Percentiles rank a stretch among this genome's conserved stretches.
Evolutionary conservation across 2,113 vertebrate species (phyloP).

Genomic region (Crocuta crocuta): DNA sequence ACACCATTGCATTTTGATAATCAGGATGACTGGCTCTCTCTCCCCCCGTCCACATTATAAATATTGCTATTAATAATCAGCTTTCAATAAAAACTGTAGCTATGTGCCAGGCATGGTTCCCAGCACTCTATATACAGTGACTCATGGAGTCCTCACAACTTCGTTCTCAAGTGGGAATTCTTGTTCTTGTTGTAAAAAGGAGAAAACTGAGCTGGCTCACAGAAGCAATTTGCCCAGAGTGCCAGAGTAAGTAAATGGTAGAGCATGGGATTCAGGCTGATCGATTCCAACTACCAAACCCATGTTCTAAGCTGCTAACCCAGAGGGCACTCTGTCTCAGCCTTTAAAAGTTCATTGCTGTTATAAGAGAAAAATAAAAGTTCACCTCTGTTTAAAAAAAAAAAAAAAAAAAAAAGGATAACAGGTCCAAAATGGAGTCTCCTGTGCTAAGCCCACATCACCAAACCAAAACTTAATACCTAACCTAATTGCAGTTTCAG

Average conservation of each 20-base stretch:
- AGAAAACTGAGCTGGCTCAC: neutral
- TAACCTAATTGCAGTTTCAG: neutral
- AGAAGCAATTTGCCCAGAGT: neutral
- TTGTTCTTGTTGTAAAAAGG: neutral
- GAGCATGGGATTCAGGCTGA: neutral
- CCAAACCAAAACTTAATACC: neutral
- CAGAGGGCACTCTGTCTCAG: neutral
- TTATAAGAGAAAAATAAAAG: neutral
- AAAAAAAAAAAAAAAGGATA: neutral
- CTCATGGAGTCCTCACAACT: neutral
- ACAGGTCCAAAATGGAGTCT: neutral
- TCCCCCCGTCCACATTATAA: neutral
- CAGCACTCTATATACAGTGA: neutral
- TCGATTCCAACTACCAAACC: neutral
- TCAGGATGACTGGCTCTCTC: neutral
- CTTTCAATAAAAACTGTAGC: neutral
- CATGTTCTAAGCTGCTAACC: neutral
- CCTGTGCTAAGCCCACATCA: neutral
- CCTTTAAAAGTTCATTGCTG: neutral
- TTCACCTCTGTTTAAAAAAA: neutral
- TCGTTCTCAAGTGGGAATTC: neutral
- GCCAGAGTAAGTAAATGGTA: neutral
- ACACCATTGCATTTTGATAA: neutral
- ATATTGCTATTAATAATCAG: neutral
- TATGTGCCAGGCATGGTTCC: neutral